These are phyloP conservation scores for Drosophila bocki DNA, from an alignment of 1,140 invertebrate species.

Conservation along the genomic window DNA sequence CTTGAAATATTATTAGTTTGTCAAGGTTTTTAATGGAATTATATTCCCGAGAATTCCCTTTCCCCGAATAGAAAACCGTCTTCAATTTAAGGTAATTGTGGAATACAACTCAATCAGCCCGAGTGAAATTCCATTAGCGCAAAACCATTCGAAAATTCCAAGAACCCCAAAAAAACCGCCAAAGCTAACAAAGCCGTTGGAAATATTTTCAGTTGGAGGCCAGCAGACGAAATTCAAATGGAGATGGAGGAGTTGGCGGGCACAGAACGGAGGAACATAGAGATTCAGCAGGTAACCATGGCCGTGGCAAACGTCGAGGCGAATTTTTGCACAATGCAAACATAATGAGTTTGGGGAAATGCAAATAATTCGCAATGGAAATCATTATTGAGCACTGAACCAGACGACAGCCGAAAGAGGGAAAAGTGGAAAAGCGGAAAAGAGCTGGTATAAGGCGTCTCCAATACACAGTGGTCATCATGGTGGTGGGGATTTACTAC, in stretches of 20 bases:
- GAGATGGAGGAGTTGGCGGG: background rate
- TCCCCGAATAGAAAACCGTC: background rate
- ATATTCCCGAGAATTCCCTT: background rate
- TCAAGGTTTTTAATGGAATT: background rate
- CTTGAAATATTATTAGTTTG: background rate
- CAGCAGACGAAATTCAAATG: constrained; percentile 13
- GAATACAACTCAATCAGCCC: constrained; percentile 41
- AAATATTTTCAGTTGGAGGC: constrained; percentile 16
- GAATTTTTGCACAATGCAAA: constrained; percentile 71
- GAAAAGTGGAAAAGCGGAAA: too few species aligned
- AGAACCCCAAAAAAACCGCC: constrained; percentile 20
- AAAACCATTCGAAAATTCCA: constrained; percentile 44
- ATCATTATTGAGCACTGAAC: constrained; percentile 76
- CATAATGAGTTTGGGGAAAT: constrained; percentile 80
- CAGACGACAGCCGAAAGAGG: constrained; percentile 43
- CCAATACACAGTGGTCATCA: constrained; percentile 55
- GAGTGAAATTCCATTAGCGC: constrained; percentile 49
- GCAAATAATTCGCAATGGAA: constrained; percentile 77
- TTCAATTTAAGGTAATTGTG: constrained; percentile 24
- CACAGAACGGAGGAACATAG: background rate
- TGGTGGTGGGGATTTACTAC: constrained; percentile 2
- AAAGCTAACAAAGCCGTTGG: constrained; percentile 30
- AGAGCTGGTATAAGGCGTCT: background rate
- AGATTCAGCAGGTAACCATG: constrained; percentile 44
- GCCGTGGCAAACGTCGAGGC: constrained; percentile 30